Conservation (phyloP, 2,888 invertebrate genomes). For the Drosophila paramelanica region DNA sequence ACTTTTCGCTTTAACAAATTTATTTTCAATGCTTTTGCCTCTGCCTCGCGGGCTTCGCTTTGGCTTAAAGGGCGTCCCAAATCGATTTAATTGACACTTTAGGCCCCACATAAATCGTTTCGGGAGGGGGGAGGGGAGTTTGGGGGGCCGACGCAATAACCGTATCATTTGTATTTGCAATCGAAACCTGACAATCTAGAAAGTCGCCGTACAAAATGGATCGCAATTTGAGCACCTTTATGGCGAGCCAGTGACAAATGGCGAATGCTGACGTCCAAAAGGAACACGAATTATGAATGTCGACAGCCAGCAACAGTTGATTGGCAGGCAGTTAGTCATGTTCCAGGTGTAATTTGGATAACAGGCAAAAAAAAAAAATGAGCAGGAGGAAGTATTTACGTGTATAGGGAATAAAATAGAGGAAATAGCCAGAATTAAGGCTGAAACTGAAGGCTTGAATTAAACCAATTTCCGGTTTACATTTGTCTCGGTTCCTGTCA, state of each 20-base stretch:
- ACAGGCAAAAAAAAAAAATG: no score
- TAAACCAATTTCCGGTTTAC: no score
- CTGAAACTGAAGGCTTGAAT: no score
- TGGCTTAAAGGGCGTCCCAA: slow-evolving; percentile 53
- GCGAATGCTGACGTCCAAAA: slow-evolving; percentile 45
- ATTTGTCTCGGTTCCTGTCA: no score
- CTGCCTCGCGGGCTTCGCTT: neutral
- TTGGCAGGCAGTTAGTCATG: slow-evolving; percentile 27
- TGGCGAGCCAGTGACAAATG: slow-evolving; percentile 40
- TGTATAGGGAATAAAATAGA: neutral
- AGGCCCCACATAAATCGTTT: slow-evolving; percentile 55
- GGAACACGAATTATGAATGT: slow-evolving; percentile 31
- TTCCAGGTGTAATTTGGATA: slow-evolving; percentile 4
- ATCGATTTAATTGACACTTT: slow-evolving; percentile 79
- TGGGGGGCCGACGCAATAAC: slow-evolving; percentile 51
- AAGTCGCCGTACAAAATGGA: slow-evolving; percentile 29
- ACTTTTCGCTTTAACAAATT: slow-evolving; percentile 64
- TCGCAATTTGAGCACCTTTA: slow-evolving; percentile 55
- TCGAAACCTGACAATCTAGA: slow-evolving; percentile 4
- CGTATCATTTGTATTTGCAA: slow-evolving; percentile 70
- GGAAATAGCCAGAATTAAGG: no score
- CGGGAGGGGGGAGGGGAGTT: neutral
- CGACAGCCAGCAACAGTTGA: slow-evolving; percentile 54
- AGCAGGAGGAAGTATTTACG: no score
- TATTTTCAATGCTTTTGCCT: slow-evolving; percentile 42